Evolutionary conservation across 2,797 vertebrate species (phyloP).

Genomic region (Pseudopleuronectes americanus): DNA sequence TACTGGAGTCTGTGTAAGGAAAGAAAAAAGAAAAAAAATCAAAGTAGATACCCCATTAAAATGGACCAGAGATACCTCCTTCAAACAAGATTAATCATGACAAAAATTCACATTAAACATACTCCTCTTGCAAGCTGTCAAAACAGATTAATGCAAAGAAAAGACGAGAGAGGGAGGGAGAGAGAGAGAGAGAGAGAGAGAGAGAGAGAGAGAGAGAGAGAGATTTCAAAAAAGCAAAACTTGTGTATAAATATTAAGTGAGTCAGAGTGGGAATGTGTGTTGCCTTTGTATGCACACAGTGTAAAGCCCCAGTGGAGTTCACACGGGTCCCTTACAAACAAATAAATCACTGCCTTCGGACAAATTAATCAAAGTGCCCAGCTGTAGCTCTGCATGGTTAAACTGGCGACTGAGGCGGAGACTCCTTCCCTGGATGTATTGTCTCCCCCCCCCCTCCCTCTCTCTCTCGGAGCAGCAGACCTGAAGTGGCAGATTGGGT

Average conservation of each 20-base stretch:
- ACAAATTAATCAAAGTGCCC: slow-evolving; percentile 83
- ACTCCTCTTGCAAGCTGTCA: slow-evolving; percentile 65
- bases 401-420: slow-evolving; percentile 58
- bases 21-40: slow-evolving; percentile 35
- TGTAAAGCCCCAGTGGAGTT: slow-evolving; percentile 73
- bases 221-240: slow-evolving; percentile 16
- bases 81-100: slow-evolving; percentile 73
- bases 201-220: slow-evolving; percentile 3
- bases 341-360: slow-evolving; percentile 79
- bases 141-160: slow-evolving; percentile 70
- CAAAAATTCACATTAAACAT: slow-evolving; percentile 72
- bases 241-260: slow-evolving; percentile 64
- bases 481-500: slow-evolving; percentile 70
- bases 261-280: slow-evolving; percentile 59
- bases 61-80: slow-evolving; percentile 60
- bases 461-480: slow-evolving; percentile 45
- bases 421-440: slow-evolving; percentile 37
- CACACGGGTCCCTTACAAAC: slow-evolving; percentile 69
- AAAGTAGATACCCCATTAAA: slow-evolving; percentile 60
- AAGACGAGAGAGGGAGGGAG: slow-evolving; percentile 35
- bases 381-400: slow-evolving; percentile 75
- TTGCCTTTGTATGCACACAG: slow-evolving; percentile 71
- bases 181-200: slow-evolving; percentile 11
- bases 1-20: slow-evolving; percentile 15
- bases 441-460: slow-evolving; percentile 35